Evolutionary conservation across 2,113 vertebrate species (phyloP).

Genomic region (Narcine bancroftii): DNA sequence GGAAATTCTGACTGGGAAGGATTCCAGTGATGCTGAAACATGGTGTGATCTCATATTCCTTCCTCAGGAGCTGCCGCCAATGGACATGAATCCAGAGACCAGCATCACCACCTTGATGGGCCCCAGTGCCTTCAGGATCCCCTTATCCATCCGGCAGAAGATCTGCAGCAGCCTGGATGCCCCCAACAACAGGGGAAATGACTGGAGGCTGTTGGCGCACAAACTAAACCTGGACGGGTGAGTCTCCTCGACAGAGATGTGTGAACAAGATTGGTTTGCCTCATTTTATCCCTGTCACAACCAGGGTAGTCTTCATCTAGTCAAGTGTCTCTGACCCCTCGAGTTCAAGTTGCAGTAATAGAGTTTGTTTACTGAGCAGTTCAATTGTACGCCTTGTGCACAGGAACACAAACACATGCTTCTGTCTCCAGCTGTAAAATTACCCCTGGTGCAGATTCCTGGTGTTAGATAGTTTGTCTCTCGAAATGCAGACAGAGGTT

Average conservation of each 20-base stretch:
- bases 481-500: too few species aligned
- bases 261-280: neutral
- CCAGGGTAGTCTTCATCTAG: neutral
- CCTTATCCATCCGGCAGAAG: slow-evolving; percentile 90
- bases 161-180: slow-evolving; percentile 93
- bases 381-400: too few species aligned
- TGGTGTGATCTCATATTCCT: slow-evolving; percentile 27
- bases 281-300: neutral
- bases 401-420: too few species aligned
- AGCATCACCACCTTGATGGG: slow-evolving; percentile 81
- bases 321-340: too few species aligned
- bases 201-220: slow-evolving; percentile 95
- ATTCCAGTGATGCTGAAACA: neutral
- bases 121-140: slow-evolving; percentile 86
- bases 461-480: too few species aligned
- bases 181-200: slow-evolving; percentile 85
- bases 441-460: too few species aligned
- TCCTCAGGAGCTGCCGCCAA: slow-evolving; percentile 73
- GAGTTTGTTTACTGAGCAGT: too few species aligned
- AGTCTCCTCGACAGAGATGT: slow-evolving; percentile 36
- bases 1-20: neutral
- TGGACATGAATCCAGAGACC: slow-evolving; percentile 78
- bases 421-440: too few species aligned
- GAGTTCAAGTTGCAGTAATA: too few species aligned
- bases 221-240: slow-evolving; percentile 93